These are phyloP conservation scores for Callipepla californica DNA, from an alignment of 2,113 vertebrate species.

Conservation along the genomic window DNA sequence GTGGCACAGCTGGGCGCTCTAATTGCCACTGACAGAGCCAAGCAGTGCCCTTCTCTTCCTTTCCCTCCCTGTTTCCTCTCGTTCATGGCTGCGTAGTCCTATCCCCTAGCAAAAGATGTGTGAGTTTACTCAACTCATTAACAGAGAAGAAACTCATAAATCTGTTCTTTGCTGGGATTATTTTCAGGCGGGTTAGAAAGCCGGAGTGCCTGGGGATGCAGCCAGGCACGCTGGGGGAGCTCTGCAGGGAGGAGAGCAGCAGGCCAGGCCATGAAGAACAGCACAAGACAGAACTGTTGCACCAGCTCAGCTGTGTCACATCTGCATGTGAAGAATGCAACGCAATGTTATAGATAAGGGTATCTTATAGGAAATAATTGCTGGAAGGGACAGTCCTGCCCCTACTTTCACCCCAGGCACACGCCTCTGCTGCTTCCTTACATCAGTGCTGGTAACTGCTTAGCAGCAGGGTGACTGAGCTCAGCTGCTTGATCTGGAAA, in stretches of 20 bases:
- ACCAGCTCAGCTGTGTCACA: background rate
- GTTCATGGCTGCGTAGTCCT: background rate
- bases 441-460: background rate
- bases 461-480: background rate
- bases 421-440: background rate
- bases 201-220: background rate
- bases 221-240: rapidly evolving
- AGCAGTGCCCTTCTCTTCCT: background rate
- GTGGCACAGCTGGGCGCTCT: background rate
- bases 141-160: background rate
- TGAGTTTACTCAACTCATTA: background rate
- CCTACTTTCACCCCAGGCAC: background rate
- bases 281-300: background rate
- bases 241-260: background rate
- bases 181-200: background rate
- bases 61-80: background rate
- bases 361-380: background rate
- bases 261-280: rapidly evolving
- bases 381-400: background rate
- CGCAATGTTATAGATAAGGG: rapidly evolving
- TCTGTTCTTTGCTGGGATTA: background rate
- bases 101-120: rapidly evolving
- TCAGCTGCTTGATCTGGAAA: background rate
- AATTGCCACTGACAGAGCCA: background rate
- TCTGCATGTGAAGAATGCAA: background rate